A percentile compares a stretch with the other conserved stretches of the same genome.
Evolutionary conservation across 2,888 invertebrate genomes (phyloP).

Genomic region (Flexamia atlantica): DNA sequence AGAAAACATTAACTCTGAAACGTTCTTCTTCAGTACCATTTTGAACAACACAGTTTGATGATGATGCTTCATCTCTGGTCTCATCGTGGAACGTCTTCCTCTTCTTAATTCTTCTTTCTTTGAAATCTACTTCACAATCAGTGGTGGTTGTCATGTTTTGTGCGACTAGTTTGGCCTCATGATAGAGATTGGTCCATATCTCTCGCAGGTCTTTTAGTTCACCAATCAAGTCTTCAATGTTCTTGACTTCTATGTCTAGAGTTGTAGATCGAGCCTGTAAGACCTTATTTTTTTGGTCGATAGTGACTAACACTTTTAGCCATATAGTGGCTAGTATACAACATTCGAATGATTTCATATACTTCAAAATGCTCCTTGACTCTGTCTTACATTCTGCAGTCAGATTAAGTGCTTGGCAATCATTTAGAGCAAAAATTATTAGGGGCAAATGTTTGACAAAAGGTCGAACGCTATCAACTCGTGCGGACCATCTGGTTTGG

Average conservation of each 20-base stretch:
- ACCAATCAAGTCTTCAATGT: background rate
- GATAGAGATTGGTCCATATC: background rate
- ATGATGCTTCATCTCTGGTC: too few species aligned
- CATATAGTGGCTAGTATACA: background rate
- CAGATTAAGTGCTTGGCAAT: background rate
- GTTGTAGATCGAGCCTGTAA: background rate
- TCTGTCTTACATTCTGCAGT: background rate
- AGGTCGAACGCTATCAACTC: background rate
- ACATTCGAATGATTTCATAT: constrained; percentile 4
- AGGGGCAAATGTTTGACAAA: constrained; percentile 3
- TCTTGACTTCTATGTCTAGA: constrained; percentile 6
- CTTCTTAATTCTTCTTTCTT: too few species aligned
- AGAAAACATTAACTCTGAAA: too few species aligned
- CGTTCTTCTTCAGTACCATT: too few species aligned
- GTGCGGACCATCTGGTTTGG: too few species aligned
- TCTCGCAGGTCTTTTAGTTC: constrained; percentile 6
- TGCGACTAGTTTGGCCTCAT: constrained; percentile 5
- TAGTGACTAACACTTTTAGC: background rate
- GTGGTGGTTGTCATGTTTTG: background rate
- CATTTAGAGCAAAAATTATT: background rate
- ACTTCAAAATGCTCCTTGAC: background rate
- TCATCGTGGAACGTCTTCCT: too few species aligned
- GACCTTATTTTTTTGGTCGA: constrained; percentile 3
- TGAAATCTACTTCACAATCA: background rate
- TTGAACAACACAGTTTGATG: too few species aligned